Conservation (phyloP, 2,888 invertebrate genomes). For the Agriopis marginaria region DNA sequence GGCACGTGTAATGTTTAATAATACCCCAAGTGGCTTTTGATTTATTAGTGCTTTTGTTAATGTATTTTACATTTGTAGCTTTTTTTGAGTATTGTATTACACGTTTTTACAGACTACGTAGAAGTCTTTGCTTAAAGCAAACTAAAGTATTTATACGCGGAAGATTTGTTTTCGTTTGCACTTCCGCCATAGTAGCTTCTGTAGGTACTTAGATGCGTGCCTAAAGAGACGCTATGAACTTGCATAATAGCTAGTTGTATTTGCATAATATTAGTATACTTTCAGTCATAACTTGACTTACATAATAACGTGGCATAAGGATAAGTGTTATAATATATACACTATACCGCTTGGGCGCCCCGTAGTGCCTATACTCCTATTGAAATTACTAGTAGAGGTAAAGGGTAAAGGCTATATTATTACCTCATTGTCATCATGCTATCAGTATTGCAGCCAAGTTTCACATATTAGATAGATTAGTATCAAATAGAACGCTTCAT, state of each 20-base stretch:
- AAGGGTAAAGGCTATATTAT: not conserved
- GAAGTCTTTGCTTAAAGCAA: too few species aligned
- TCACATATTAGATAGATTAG: too few species aligned
- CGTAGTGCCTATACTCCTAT: conserved; percentile 1
- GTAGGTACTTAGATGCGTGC: too few species aligned
- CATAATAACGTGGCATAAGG: conserved; percentile 18
- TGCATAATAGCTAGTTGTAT: conserved; percentile 20
- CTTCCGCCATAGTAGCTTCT: too few species aligned
- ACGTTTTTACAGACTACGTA: too few species aligned
- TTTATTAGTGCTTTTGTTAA: too few species aligned
- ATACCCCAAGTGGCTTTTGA: too few species aligned
- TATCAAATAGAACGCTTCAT: not conserved
- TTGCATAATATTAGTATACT: conserved; percentile 27
- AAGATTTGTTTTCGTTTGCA: too few species aligned
- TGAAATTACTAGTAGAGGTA: conserved; percentile 1
- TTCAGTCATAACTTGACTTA: conserved; percentile 19
- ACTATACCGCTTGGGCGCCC: conserved; percentile 8
- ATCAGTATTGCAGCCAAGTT: not conserved
- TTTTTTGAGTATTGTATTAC: too few species aligned
- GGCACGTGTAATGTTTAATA: too few species aligned
- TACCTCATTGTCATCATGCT: not conserved
- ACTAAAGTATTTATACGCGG: too few species aligned
- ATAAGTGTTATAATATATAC: not conserved
- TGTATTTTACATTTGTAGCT: too few species aligned
- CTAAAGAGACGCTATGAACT: conserved; percentile 13